Evolutionary conservation across 2,797 vertebrate species (phyloP).

Genomic region (Sphenopsis melanotis): DNA sequence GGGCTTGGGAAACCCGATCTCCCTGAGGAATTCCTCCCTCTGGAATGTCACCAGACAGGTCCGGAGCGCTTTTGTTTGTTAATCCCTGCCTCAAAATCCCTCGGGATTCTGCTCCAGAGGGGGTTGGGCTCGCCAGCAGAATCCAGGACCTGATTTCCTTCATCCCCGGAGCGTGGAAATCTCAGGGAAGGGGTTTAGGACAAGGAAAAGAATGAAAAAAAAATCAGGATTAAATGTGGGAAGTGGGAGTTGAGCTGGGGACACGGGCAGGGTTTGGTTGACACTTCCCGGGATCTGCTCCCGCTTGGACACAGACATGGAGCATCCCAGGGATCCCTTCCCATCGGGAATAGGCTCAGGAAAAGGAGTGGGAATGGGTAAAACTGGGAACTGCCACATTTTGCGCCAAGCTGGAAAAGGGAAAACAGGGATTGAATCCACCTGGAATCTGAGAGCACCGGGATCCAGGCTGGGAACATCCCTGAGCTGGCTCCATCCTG

Average conservation of each 20-base stretch:
- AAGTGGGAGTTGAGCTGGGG: neutral
- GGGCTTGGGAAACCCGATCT: neutral
- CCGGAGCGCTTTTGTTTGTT: neutral
- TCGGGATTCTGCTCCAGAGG: neutral
- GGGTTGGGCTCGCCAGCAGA: neutral
- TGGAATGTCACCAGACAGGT: neutral
- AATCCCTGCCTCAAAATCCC: neutral
- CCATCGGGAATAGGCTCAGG: neutral
- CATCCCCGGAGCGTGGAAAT: neutral
- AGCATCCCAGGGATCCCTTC: neutral
- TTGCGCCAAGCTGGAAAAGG: neutral
- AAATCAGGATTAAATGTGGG: fast-evolving
- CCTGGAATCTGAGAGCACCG: too few species aligned
- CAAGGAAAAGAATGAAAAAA: fast-evolving
- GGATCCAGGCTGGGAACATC: neutral
- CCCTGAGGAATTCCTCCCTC: neutral
- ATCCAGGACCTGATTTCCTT: fast-evolving
- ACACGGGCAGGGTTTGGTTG: neutral
- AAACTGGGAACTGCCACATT: neutral
- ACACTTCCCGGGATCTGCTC: neutral
- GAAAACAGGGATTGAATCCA: neutral
- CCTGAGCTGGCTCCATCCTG: neutral
- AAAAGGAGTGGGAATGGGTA: neutral
- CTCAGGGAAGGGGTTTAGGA: neutral
- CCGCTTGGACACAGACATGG: fast-evolving